Evolutionary conservation across 2,797 vertebrate species (phyloP), one percentile per base, ranked within the genome.

Genomic region (Geotrypetes seraphini): DNA sequence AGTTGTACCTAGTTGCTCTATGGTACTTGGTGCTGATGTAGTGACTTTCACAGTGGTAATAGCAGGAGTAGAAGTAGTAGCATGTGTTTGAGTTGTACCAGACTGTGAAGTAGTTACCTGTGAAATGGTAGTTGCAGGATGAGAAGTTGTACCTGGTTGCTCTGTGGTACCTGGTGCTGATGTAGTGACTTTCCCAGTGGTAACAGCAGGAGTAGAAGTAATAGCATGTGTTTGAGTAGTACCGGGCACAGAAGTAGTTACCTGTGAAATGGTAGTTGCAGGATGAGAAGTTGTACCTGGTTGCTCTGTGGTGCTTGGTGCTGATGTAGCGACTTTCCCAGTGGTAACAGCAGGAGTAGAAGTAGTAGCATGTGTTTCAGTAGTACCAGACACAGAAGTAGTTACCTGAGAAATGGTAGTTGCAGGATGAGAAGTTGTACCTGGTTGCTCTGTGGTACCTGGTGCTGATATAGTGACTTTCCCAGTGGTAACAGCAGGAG

Each of bases 101-200:
- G n/a, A n/a, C n/a, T n/a, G n/a, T n/a, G n/a, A n/a, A n/a, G 14
- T 27, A 12, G 14, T 15, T 8, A 12, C 31, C 9, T 8, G 13
- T 23, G 23, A 19, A 11, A 20, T 45, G 7, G 16, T 20, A 10
- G n/a, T n/a, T n/a, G n/a, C n/a, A n/a, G n/a, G n/a, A n/a, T n/a
- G n/a, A n/a, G 31, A 16, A 13, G 38, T n/a, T n/a, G n/a, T n/a
- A 8, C 1, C 23, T 1, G 8, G 12, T 4, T n/a, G 0, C 0
- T 0, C 0, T 6, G 3, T 0, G 0, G 2, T 28, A 12, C 3
- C n/a, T n/a, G n/a, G n/a, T n/a, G n/a, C n/a, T n/a, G n/a, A n/a
- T n/a, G n/a, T n/a, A n/a, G n/a, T n/a, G n/a, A n/a, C n/a, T n/a
- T n/a, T n/a, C n/a, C n/a, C n/a, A n/a, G n/a, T n/a, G n/a, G n/a